Base-by-base conservation (phyloP, 2,888 invertebrate species). In the Athripsodes cinereus region DNA sequence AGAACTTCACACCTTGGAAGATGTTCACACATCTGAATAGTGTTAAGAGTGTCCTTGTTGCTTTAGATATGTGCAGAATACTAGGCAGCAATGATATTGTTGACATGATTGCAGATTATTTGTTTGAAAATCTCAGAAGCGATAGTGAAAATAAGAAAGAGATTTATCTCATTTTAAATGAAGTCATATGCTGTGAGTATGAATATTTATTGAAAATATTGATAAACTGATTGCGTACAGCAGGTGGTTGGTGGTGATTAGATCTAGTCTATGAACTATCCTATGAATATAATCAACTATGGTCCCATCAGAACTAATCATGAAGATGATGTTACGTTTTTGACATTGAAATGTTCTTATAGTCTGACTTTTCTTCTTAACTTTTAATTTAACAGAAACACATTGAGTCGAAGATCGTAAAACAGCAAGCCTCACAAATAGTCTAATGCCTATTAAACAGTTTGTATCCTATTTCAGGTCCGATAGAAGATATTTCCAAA, bases 11-110 rank as follows among this genome's bases (percentile, higher is more conserved):
- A 2, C 81, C 83, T 0, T 90, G 90, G 90, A 81, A 83, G 58
- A 73, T 74, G 51, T 84, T 86, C 59, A 81, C 79, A 55, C 81
- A 85, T 70, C 74, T 88, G 52, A 77, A 76, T 59, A 74, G 79
- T 11, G 66, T 70, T 21, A 67, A 67, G 2, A 74, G 81, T 50
- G 68, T 76, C 58, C 61, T 66, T 1, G 78, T 82, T 50, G 69
- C 90, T n/a, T 73, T 76, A 49, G 72, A 72, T 18, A 73, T 84
- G 40, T 85, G 84, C 65, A 67, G 66, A 50, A 68, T 80, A 62
- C 69, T 90, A 26, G 84, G 83, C 11, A 70, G 71, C 51, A 75
- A 80, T 2, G 79, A 81, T 52, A 77, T 81, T 53, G 71, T 77
- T 0, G 76, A 79, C 64, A 71, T 86, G 22, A 67, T 89, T 40